Evolutionary conservation across 2,888 invertebrate species (phyloP).

Genomic region (Morpho helenor): DNA sequence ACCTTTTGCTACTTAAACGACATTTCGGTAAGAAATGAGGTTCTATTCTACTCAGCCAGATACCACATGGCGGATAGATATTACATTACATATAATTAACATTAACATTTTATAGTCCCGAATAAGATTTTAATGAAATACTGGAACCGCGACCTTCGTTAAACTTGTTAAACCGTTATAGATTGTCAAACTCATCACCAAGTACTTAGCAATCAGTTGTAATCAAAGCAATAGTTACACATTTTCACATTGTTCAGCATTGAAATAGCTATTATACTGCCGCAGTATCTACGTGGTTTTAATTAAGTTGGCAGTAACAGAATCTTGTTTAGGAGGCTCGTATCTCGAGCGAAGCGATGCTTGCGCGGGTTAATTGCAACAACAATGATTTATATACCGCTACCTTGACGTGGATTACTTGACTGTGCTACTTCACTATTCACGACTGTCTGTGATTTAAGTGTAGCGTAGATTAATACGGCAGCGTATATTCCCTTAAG

Average conservation of each 20-base stretch:
- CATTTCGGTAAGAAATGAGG: no score
- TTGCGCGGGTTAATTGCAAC: slow-evolving; percentile 28
- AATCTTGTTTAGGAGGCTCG: slow-evolving; percentile 27
- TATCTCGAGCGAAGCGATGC: slow-evolving; percentile 14
- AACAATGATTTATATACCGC: slow-evolving; percentile 43
- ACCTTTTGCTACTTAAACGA: no score
- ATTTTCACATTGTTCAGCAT: slow-evolving; percentile 14
- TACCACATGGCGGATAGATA: no score
- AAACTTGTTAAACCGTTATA: no score
- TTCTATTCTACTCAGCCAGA: no score
- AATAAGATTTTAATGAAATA: no score
- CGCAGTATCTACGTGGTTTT: slow-evolving; percentile 34
- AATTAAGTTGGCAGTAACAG: slow-evolving; percentile 43
- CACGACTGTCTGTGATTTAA: slow-evolving; percentile 5
- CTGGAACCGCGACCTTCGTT: no score
- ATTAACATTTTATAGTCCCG: no score
- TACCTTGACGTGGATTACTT: slow-evolving; percentile 18
- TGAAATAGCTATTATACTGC: slow-evolving; percentile 22
- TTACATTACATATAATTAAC: no score
- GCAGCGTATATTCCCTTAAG: background rate
- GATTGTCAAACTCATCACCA: no score
- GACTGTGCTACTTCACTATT: slow-evolving; percentile 2
- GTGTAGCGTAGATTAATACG: background rate
- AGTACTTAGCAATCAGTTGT: background rate
- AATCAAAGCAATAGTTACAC: slow-evolving; percentile 1